A percentile compares a stretch with the other conserved stretches of the same genome.
phyloP scores from a whole-genome alignment of 2,888 invertebrate species.

The Embidobia sp. region DNA sequence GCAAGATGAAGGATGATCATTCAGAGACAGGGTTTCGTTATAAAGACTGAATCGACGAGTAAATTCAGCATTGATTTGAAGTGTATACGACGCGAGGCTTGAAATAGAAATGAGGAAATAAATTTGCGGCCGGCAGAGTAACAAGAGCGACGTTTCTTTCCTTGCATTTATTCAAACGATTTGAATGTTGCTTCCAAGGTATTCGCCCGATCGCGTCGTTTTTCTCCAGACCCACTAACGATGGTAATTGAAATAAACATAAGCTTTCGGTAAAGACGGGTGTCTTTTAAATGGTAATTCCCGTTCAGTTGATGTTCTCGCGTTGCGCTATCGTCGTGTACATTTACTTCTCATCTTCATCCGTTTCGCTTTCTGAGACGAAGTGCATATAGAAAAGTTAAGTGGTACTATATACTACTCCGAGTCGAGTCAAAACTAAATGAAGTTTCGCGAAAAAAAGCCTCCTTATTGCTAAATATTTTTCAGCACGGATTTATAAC shows the following conservation, averaged over 20 bases:
- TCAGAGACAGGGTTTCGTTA: too few species aligned
- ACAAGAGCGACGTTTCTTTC: background rate
- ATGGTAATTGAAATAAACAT: slow-evolving; percentile 72
- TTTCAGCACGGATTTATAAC: too few species aligned
- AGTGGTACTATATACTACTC: too few species aligned
- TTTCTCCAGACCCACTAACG: slow-evolving; percentile 49
- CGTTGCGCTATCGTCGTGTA: too few species aligned
- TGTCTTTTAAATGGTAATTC: slow-evolving; percentile 72
- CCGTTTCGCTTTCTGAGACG: slow-evolving; percentile 20
- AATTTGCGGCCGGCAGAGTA: background rate
- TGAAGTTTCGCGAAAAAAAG: too few species aligned
- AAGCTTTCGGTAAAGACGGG: slow-evolving; percentile 68
- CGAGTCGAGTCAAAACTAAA: too few species aligned
- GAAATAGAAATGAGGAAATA: slow-evolving; percentile 1
- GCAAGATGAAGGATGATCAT: too few species aligned
- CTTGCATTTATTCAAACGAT: slow-evolving; percentile 20
- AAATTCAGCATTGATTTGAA: background rate
- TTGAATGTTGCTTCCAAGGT: slow-evolving; percentile 25
- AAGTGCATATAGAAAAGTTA: background rate
- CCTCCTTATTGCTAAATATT: too few species aligned
- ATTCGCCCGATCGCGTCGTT: slow-evolving; percentile 22
- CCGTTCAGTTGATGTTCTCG: slow-evolving; percentile 58
- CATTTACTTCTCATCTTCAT: slow-evolving; percentile 44
- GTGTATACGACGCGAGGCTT: background rate
- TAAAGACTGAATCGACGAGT: too few species aligned